These are phyloP conservation scores for Cephalopholis sonnerati DNA, from an alignment of 2,113 vertebrate species.

Conservation along the genomic window DNA sequence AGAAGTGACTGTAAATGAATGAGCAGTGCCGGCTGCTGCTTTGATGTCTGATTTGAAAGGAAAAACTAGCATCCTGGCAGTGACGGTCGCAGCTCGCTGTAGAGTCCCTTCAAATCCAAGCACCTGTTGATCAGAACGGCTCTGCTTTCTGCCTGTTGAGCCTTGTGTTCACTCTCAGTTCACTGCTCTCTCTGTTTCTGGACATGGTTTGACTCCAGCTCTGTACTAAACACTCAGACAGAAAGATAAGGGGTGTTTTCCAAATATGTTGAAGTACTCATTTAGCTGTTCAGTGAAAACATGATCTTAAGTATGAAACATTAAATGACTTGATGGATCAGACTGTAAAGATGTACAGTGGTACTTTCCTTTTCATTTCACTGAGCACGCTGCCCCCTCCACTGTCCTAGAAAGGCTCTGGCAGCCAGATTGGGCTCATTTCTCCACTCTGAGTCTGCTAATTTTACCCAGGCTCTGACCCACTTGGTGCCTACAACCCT, in stretches of 20 bases:
- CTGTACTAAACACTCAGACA: not conserved
- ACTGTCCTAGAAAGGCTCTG: conserved; percentile 40
- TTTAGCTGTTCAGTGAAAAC: not conserved
- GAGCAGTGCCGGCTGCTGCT: not conserved
- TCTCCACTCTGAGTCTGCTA: conserved; percentile 41
- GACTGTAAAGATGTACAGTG: not conserved
- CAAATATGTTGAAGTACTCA: not conserved
- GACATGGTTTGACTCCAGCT: not conserved
- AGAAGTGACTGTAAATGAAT: not conserved
- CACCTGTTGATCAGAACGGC: not conserved
- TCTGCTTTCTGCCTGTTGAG: not conserved
- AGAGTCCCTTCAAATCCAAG: not conserved
- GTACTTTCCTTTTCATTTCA: not conserved
- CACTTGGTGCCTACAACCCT: conserved; percentile 49
- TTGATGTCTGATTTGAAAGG: not conserved
- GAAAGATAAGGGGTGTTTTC: not conserved
- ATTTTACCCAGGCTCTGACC: conserved; percentile 65
- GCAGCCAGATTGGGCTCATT: conserved; percentile 15
- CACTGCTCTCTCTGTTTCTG: not conserved
- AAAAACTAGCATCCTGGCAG: not conserved
- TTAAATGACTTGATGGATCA: not conserved
- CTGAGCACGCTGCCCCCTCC: not conserved
- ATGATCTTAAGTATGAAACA: not conserved
- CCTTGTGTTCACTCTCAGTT: not conserved
- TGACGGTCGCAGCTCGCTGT: not conserved